Percentiles rank a stretch among this genome's conserved stretches.
phyloP scores from a whole-genome alignment of 2,113 vertebrate genomes.

The Sciurus niger region DNA sequence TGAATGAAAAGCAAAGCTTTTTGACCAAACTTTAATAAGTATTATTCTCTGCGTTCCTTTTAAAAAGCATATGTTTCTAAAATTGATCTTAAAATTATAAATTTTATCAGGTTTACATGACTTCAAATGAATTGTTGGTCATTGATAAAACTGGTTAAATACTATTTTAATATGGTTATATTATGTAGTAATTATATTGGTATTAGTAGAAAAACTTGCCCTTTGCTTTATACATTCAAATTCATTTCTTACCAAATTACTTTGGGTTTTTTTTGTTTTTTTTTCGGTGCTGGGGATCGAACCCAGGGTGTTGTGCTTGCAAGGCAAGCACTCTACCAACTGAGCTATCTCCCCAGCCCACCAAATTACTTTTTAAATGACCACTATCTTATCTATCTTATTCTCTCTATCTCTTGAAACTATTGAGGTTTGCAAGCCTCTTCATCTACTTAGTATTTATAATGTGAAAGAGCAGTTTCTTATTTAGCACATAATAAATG shows the following conservation, averaged over 20 bases:
- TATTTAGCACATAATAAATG: neutral
- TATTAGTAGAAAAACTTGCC: neutral
- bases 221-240: conserved; percentile 5
- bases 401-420: conserved; percentile 6
- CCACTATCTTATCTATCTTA: neutral
- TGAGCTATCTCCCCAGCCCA: no score
- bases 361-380: conserved; percentile 46
- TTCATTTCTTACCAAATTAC: conserved; percentile 17
- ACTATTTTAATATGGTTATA: conserved; percentile 6
- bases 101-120: no score
- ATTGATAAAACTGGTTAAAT: no score
- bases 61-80: conserved; percentile 16
- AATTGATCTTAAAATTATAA: conserved; percentile 40
- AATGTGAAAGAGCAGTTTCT: neutral
- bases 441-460: neutral
- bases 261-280: neutral
- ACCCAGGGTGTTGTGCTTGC: no score
- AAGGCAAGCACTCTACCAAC: no score
- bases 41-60: conserved; percentile 23
- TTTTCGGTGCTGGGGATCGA: no score
- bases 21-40: neutral
- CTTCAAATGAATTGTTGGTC: no score
- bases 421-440: neutral
- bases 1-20: conserved; percentile 31
- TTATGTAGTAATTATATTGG: neutral